phyloP scores from a whole-genome alignment of 2,797 vertebrate species.

The Coreius guichenoti region DNA sequence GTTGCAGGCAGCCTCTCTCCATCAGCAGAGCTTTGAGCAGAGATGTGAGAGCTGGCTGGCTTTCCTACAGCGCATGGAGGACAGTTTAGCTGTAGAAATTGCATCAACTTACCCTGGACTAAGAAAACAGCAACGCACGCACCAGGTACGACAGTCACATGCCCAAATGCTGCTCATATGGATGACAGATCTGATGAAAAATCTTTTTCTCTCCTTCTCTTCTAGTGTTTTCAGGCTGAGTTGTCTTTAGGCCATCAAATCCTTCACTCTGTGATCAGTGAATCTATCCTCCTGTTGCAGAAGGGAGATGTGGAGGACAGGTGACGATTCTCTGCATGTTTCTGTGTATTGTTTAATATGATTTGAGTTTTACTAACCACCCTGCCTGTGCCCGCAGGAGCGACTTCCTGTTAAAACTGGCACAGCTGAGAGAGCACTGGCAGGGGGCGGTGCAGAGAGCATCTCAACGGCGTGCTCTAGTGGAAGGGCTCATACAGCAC shows the following conservation, averaged over 20 bases:
- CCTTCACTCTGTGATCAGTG: constrained; percentile 83
- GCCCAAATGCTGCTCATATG: background rate
- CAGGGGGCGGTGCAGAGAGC: constrained; percentile 77
- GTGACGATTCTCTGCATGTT: constrained; percentile 67
- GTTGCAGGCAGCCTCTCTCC: constrained; percentile 77
- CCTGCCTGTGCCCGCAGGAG: constrained; percentile 72
- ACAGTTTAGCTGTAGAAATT: constrained; percentile 76
- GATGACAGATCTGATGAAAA: background rate
- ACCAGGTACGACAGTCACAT: constrained; percentile 79
- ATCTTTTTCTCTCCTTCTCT: constrained; percentile 4
- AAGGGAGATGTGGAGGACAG: constrained; percentile 84
- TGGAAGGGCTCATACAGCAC: constrained; percentile 78
- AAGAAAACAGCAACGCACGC: constrained; percentile 83
- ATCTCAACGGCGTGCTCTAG: constrained; percentile 79
- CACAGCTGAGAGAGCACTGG: constrained; percentile 85
- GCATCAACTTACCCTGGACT: constrained; percentile 78
- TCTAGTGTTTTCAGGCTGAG: constrained; percentile 88
- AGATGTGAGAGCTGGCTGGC: constrained; percentile 87
- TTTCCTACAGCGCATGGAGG: constrained; percentile 87
- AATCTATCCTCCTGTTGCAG: constrained; percentile 85
- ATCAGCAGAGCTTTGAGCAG: constrained; percentile 82
- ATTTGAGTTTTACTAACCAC: background rate
- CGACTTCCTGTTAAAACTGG: constrained; percentile 86
- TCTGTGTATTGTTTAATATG: background rate
- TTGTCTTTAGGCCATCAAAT: constrained; percentile 85